Conservation (phyloP, 2,113 vertebrate genomes). For the Paradoxurus hermaphroditus region DNA sequence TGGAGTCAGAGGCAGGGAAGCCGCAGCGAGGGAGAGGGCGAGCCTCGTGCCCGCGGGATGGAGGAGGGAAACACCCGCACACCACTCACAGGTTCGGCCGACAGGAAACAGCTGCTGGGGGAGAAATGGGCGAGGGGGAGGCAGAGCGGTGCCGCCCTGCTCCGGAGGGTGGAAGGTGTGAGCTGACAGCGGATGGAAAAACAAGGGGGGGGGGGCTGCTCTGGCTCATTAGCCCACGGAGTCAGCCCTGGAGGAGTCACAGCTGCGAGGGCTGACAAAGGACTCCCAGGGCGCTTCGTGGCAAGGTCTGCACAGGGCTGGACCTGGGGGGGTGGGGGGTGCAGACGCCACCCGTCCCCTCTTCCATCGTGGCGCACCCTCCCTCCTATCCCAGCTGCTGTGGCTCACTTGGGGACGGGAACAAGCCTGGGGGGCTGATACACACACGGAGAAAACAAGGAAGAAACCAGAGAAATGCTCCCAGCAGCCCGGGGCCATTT, state of each 20-base stretch:
- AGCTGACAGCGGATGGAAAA: background rate
- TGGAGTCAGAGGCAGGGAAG: background rate
- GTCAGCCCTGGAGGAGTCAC: background rate
- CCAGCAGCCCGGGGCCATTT: background rate
- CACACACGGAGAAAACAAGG: background rate
- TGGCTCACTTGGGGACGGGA: background rate
- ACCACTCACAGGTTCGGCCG: background rate
- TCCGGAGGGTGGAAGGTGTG: background rate
- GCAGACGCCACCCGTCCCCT: background rate
- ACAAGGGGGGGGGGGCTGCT: fast-evolving
- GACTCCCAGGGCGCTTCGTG: fast-evolving
- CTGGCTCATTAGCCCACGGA: fast-evolving
- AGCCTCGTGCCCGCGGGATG: background rate
- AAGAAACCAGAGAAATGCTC: background rate
- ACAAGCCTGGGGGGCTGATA: background rate
- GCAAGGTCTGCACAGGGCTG: background rate
- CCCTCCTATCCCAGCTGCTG: background rate
- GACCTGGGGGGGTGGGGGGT: too few species aligned
- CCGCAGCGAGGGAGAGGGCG: fast-evolving
- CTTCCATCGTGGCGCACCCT: fast-evolving
- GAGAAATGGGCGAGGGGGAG: background rate
- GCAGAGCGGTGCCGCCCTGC: background rate
- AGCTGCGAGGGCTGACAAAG: background rate
- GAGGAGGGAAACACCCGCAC: too few species aligned
- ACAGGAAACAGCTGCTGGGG: background rate